A percentile compares a stretch with the other conserved stretches of the same genome.
phyloP scores from a whole-genome alignment of 1,140 invertebrate genomes.

The Cyclina sinensis region DNA sequence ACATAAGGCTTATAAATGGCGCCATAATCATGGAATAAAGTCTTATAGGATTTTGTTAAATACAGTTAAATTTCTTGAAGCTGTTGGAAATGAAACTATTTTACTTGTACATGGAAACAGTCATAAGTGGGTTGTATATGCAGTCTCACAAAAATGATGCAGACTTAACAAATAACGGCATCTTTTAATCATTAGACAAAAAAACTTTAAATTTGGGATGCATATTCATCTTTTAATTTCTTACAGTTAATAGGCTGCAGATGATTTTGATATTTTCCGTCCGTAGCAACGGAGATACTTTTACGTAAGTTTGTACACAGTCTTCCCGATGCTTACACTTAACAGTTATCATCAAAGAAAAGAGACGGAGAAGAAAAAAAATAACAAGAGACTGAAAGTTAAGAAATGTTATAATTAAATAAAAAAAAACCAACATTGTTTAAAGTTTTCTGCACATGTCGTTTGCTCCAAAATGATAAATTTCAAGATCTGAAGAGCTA shows the following conservation, averaged over 20 bases:
- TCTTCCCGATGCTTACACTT: neutral
- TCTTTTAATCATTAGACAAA: slow-evolving; percentile 55
- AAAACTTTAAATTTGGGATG: slow-evolving; percentile 37
- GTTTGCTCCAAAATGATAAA: too few relatives aligned
- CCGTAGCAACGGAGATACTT: slow-evolving; percentile 3
- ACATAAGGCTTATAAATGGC: slow-evolving; percentile 57
- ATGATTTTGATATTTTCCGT: slow-evolving; percentile 5
- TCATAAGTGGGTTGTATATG: slow-evolving; percentile 48
- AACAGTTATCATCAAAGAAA: slow-evolving; percentile 16
- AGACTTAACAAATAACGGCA: slow-evolving; percentile 42
- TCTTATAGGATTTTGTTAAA: slow-evolving; percentile 56
- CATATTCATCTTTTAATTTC: slow-evolving; percentile 49
- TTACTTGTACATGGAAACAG: slow-evolving; percentile 60
- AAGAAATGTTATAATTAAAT: neutral
- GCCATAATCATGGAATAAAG: slow-evolving; percentile 57
- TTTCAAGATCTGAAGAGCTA: too few relatives aligned
- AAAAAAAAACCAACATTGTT: too few relatives aligned
- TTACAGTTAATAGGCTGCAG: neutral
- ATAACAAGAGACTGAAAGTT: neutral
- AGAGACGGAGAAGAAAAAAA: neutral
- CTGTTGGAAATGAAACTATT: slow-evolving; percentile 60
- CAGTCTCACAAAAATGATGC: slow-evolving; percentile 59
- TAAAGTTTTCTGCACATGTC: too few relatives aligned
- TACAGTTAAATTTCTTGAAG: slow-evolving; percentile 52
- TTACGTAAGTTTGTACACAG: neutral